Base-by-base conservation (phyloP, 2,888 invertebrate genomes). In the Choreutis nemorana region DNA sequence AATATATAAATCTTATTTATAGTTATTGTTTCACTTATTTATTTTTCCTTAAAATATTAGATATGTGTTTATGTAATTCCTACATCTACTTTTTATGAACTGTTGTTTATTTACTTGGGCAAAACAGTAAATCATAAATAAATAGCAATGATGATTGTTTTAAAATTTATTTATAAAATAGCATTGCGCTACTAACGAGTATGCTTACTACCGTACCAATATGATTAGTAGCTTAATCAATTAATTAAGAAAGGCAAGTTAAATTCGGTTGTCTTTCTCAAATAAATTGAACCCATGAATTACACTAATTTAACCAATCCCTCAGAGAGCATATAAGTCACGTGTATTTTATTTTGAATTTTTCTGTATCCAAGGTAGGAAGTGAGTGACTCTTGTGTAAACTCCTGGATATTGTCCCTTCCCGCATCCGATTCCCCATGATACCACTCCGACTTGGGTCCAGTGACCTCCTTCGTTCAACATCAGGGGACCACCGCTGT, bases 331-430 rank as follows among this genome's bases (percentile, higher is more conserved):
- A 10, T 21, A 21, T 21, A n/a, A 9, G 21, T 22, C 9, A 12
- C 18, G 23, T 25, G 30, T 20, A 18, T 21, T 28, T 48, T 81
- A 86, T 63, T 88, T 87, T 30, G 90, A 81, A 65, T 94, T 93
- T 66, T 91, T 92, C 49, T 83, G 82, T 52, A 94, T 92, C 94
- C 94, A 94, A 13, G 90, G 88, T 45, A 91, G 62, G 78, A 92
- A 90, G 43, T 87, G 82, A 26, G 91, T 89, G 34, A 93, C 87
- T 43, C 93, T 83, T 0, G 93, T 91, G 64, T 94, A 94, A 2
- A 94, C 94, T 9, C 94, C 94, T 0, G 93, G 94, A 67, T 91
- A 94, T 54, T 91, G 91, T 11, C 92, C 92, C 70, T 93, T 92
- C 31, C 93, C 93, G 57, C 94, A 94, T 20, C 92, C 93, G 45